Percentiles rank a stretch among this genome's conserved stretches.
These are phyloP conservation scores for Achroia grisella DNA, from an alignment of 1,140 invertebrate species.

Conservation along the genomic window DNA sequence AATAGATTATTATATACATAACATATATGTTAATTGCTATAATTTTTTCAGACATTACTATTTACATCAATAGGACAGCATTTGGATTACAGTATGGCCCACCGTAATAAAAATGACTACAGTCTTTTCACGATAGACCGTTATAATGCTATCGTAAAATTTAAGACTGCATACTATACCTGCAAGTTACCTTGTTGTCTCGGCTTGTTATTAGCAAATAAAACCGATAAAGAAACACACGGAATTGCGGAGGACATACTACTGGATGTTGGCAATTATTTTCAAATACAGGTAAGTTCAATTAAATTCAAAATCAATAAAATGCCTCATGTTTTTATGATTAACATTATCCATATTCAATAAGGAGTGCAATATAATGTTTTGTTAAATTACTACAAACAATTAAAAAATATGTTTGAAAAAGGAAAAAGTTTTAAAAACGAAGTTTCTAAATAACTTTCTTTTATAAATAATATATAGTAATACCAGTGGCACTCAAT, in stretches of 20 bases:
- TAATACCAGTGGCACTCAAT: no score
- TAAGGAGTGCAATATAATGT: no score
- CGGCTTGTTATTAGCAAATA: slow-evolving; percentile 86
- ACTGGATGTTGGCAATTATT: slow-evolving; percentile 91
- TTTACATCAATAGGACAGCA: slow-evolving; percentile 84
- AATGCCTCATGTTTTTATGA: no score
- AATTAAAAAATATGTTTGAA: no score
- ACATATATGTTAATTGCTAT: no score
- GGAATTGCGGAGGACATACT: slow-evolving; percentile 83
- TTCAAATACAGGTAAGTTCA: slow-evolving; percentile 87
- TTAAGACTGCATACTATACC: slow-evolving; percentile 94
- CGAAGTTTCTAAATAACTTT: no score
- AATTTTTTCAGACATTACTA: slow-evolving; percentile 52
- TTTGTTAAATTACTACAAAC: no score
- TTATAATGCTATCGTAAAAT: slow-evolving; percentile 90
- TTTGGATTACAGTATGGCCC: slow-evolving; percentile 77
- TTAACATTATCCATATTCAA: no score
- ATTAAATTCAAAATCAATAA: no score
- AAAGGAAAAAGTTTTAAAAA: no score
- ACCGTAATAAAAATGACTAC: slow-evolving; percentile 74
- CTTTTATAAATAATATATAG: no score
- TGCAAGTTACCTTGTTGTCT: slow-evolving; percentile 88
- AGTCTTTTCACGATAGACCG: slow-evolving; percentile 83
- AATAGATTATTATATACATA: no score
- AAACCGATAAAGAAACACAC: slow-evolving; percentile 79